Evolutionary conservation across 2,113 vertebrate genomes (phyloP).

Genomic region (Saguinus imperator): DNA sequence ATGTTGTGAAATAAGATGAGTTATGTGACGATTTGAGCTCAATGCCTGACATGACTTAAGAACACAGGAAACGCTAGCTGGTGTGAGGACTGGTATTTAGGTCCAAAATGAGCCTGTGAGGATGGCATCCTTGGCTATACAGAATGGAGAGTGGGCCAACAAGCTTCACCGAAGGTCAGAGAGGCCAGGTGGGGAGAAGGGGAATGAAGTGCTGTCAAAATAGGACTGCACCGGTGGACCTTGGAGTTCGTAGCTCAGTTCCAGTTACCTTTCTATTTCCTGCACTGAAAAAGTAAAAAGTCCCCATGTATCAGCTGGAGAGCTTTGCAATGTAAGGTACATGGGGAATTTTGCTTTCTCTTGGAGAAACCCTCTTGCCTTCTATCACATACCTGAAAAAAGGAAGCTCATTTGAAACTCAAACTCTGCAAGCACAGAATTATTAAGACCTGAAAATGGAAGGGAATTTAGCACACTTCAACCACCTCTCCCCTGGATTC

Average conservation of each 20-base stretch:
- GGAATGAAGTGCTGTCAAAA: not conserved
- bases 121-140: not conserved
- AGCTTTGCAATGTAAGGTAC: not conserved
- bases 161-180: not conserved
- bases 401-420: conserved; percentile 54
- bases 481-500: not conserved
- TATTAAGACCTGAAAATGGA: not conserved
- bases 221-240: not conserved
- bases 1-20: not conserved
- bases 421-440: not conserved
- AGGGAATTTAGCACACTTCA: not conserved
- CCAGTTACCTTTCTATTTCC: conserved; percentile 5
- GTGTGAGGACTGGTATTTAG: not conserved
- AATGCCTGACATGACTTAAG: not conserved
- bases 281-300: not conserved
- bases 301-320: not conserved
- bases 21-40: not conserved
- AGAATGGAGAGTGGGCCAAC: not conserved
- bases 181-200: no score
- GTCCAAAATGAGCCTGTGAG: not conserved
- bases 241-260: not conserved
- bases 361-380: conserved; percentile 27
- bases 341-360: conserved; percentile 44
- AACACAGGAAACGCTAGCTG: not conserved
- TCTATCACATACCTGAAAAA: not conserved